Evolutionary conservation across 2,797 vertebrate genomes (phyloP), one percentile per base, ranked within the genome.

Genomic region (Enteromius fasciolatus): DNA sequence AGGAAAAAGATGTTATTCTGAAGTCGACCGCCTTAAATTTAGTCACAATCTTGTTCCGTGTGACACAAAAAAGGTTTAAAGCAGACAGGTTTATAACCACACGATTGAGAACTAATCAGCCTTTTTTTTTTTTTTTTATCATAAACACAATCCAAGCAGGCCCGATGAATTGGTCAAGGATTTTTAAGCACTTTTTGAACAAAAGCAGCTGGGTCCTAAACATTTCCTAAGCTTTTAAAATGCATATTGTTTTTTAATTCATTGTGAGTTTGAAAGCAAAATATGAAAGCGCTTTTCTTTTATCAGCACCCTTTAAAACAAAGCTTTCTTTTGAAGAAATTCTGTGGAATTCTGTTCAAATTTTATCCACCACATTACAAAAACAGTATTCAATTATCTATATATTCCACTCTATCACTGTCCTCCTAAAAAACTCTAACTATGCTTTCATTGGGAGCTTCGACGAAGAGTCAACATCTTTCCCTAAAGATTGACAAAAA

Each of bases 1-100:
- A 91, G 82, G 52, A 80, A 28, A 82, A 36, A 76, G 61, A 85
- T 69, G 84, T 41, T 68, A 72, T 46, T 75, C 64, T 79, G 66
- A 50, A 79, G 63, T 82, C 39, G 6, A 25, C 10, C 0, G 17
- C 48, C 23, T 63, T 28, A 52, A 33, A 52, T 44, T 52, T 48
- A 44, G 41, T 39, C 52, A 76, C 52, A 70, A 63, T 83, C 54
- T 46, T 25, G 50, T 82, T 54, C 41, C 1, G 11, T 72, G 48
- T 0, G 10, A 63, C 39, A 76, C 59, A 31, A 64, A 77, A 63
- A 41, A 1, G 23, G 8, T 14, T 33, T 64, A 28, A 28, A 77
- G 41, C 5, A 15, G 25, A 31, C 69, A 11, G 44, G 33, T 36
- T 36, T 6, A 72, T 11, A 54, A 74, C 54, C 4, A 57, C 73